These are phyloP conservation scores for Sula dactylatra DNA, from an alignment of 2,113 vertebrate species.

Conservation along the genomic window DNA sequence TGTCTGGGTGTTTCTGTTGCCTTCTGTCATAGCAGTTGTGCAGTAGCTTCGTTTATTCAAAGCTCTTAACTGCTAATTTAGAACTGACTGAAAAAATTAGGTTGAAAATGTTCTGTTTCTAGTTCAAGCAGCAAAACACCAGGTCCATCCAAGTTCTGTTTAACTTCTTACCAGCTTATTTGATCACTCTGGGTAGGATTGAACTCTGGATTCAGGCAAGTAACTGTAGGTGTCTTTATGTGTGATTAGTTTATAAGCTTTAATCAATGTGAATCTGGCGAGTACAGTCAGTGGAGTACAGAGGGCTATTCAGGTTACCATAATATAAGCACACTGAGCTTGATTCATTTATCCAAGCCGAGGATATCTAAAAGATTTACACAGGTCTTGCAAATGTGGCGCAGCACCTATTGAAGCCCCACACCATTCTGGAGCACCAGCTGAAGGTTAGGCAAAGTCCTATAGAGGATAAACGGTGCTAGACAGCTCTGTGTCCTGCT, in stretches of 20 bases:
- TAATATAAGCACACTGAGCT: background rate
- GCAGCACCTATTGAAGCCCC: background rate
- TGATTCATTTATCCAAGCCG: background rate
- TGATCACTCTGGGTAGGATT: background rate
- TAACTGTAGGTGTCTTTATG: background rate
- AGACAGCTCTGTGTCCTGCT: background rate
- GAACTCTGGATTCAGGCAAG: background rate
- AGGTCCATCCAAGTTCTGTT: background rate
- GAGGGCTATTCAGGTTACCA: background rate
- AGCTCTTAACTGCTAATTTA: background rate
- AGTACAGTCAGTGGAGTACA: background rate
- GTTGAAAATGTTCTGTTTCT: background rate
- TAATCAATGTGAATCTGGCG: background rate
- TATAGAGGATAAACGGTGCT: background rate
- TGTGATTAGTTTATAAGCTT: conserved; percentile 23
- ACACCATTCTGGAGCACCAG: background rate
- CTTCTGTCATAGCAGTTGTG: background rate
- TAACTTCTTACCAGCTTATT: background rate
- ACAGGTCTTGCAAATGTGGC: background rate
- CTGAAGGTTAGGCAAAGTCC: background rate
- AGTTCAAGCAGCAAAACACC: background rate
- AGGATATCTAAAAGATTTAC: background rate
- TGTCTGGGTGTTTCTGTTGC: background rate
- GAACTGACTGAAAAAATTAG: background rate
- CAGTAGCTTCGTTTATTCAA: background rate